Conservation (phyloP, 2,888 invertebrate species). For the Gastracanthus pulcherrimus region DNA sequence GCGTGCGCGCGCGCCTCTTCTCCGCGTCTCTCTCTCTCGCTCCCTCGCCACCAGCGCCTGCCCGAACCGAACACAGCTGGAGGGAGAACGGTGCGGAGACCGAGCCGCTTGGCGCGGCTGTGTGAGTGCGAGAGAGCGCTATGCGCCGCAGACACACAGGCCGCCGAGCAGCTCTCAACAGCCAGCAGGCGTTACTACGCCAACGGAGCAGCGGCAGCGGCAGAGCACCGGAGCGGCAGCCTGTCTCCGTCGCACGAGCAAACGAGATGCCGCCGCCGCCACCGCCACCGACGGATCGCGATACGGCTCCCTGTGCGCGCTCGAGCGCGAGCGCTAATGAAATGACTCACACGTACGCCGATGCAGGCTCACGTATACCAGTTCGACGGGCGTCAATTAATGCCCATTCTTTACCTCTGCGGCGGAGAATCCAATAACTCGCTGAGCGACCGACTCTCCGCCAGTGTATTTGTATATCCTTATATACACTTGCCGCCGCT, state of each 20-base stretch:
- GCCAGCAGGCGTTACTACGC: conserved; percentile 20
- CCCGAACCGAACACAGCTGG: background rate
- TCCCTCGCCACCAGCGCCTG: background rate
- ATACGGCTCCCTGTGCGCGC: conserved; percentile 2
- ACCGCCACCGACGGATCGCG: conserved; percentile 5
- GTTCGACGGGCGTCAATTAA: conserved; percentile 16
- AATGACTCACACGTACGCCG: conserved; percentile 27
- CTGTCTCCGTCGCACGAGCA: background rate
- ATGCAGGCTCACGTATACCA: background rate
- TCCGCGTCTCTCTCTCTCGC: background rate
- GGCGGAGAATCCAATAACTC: conserved; percentile 19
- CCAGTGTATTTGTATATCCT: background rate
- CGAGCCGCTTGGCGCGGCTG: background rate
- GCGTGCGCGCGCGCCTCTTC: conserved; percentile 57
- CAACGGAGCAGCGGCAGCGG: conserved; percentile 14
- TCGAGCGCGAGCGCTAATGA: conserved; percentile 25
- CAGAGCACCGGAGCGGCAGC: too few species aligned
- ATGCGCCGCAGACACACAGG: background rate
- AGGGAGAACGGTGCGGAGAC: background rate
- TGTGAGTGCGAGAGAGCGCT: background rate
- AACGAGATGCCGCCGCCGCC: conserved; percentile 3
- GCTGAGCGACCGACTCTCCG: background rate
- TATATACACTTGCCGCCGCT: background rate
- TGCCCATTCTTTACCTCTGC: conserved; percentile 35
- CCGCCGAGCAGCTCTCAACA: background rate